phyloP scores from a whole-genome alignment of 2,797 vertebrate species.

The Pseudotriccus pelzelni region DNA sequence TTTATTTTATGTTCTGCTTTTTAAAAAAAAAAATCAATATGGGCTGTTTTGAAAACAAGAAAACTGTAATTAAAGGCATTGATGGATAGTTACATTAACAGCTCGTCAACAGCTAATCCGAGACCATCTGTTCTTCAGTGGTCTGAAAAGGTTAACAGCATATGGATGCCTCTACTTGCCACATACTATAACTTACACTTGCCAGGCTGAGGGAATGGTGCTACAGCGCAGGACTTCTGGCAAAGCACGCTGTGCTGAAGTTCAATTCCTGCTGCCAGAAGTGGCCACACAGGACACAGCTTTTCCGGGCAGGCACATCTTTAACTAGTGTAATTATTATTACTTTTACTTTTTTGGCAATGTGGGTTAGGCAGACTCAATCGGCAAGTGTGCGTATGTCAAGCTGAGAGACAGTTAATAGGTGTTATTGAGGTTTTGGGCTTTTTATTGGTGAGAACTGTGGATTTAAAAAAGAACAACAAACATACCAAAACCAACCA shows the following conservation, averaged over 20 bases:
- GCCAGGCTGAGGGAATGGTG: background rate
- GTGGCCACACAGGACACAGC: background rate
- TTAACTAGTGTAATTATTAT: too few species aligned
- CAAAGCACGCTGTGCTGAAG: background rate
- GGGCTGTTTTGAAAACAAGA: slow-evolving; percentile 25
- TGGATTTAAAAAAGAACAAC: too few species aligned
- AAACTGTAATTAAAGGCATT: slow-evolving; percentile 30
- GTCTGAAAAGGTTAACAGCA: slow-evolving; percentile 14
- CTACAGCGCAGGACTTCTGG: background rate
- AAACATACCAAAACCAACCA: background rate
- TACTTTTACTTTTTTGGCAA: background rate
- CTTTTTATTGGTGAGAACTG: background rate
- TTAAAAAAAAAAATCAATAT: background rate
- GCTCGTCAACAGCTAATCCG: slow-evolving; percentile 25
- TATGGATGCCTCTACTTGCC: background rate
- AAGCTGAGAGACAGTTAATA: background rate
- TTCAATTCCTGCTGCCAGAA: background rate
- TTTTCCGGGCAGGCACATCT: background rate
- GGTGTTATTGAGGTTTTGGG: background rate
- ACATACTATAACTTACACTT: background rate
- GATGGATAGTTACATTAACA: slow-evolving; percentile 39
- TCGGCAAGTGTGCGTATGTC: background rate
- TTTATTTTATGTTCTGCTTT: background rate
- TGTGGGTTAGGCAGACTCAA: background rate
- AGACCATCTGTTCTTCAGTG: slow-evolving; percentile 25